A percentile compares a stretch with the other conserved stretches of the same genome.
Conservation (phyloP, 2,888 invertebrate species). For the Nomada ruficornis region DNA sequence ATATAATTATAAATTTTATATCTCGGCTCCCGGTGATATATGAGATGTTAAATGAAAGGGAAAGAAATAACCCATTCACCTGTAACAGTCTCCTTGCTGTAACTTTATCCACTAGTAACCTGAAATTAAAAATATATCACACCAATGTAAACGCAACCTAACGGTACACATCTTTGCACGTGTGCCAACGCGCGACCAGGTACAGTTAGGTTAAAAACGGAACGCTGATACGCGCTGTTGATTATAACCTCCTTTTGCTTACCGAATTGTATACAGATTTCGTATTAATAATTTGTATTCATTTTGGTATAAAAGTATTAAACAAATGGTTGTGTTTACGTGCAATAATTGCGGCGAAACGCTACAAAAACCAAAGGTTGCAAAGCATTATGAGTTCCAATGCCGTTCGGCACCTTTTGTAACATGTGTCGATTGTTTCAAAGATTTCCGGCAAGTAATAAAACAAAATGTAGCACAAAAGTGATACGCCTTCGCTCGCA, state of each 20-base stretch:
- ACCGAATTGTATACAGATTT: not conserved
- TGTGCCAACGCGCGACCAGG: not conserved
- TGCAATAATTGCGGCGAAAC: conserved; percentile 97
- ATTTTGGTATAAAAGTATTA: not conserved
- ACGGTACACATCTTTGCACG: not conserved
- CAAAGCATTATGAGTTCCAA: conserved; percentile 92
- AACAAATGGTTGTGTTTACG: conserved; percentile 95
- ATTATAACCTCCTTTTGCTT: not conserved
- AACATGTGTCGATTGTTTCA: conserved; percentile 97
- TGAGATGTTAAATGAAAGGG: too few relatives aligned
- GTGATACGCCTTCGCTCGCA: too few relatives aligned
- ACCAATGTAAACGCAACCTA: not conserved
- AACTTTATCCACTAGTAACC: too few relatives aligned
- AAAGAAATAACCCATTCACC: too few relatives aligned
- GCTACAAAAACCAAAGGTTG: conserved; percentile 95
- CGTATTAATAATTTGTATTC: not conserved
- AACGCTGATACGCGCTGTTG: not conserved
- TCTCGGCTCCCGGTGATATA: too few relatives aligned
- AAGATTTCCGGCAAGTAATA: conserved; percentile 91
- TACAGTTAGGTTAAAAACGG: not conserved
- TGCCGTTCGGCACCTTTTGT: conserved; percentile 89
- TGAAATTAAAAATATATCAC: not conserved
- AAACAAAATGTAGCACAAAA: not conserved
- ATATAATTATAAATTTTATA: too few relatives aligned
- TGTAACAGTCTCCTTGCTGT: too few relatives aligned